phyloP scores from a whole-genome alignment of 2,797 vertebrate genomes.

The Pangasius macronema region DNA sequence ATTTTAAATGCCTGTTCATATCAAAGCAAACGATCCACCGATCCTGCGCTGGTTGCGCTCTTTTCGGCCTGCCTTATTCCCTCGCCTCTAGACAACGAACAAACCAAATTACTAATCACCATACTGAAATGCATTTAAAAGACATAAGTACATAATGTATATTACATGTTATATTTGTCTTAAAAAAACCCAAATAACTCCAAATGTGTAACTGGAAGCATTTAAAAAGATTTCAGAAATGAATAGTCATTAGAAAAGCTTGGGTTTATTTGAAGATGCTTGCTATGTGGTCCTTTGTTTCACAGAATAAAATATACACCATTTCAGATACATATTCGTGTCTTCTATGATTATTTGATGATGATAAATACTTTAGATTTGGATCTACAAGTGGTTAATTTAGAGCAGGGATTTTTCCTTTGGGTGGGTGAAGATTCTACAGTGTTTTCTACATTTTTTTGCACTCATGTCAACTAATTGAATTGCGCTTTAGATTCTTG shows the following conservation, averaged over 20 bases:
- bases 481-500: not conserved
- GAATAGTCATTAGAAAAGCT: conserved; percentile 56
- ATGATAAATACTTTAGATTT: not conserved
- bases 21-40: conserved; percentile 36
- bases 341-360: conserved; percentile 29
- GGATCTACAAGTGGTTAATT: not conserved
- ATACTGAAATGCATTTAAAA: conserved; percentile 67
- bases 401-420: not conserved
- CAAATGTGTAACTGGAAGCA: conserved; percentile 64
- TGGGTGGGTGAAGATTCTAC: not conserved
- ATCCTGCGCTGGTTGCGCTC: conserved; percentile 47
- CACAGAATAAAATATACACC: conserved; percentile 78
- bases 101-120: conserved; percentile 62
- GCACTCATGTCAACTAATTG: not conserved
- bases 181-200: conserved; percentile 58
- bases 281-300: conserved; percentile 78
- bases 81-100: conserved; percentile 57
- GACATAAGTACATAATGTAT: conserved; percentile 69
- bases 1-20: conserved; percentile 61
- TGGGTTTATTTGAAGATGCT: conserved; percentile 73
- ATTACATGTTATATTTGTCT: conserved; percentile 76
- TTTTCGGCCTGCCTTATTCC: conserved; percentile 55
- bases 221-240: conserved; percentile 61
- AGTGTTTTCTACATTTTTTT: not conserved
- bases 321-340: conserved; percentile 63